A percentile compares a stretch with the other conserved stretches of the same genome.
These are phyloP conservation scores for Galerucella pusilla DNA, from an alignment of 2,888 invertebrate species.

Conservation along the genomic window DNA sequence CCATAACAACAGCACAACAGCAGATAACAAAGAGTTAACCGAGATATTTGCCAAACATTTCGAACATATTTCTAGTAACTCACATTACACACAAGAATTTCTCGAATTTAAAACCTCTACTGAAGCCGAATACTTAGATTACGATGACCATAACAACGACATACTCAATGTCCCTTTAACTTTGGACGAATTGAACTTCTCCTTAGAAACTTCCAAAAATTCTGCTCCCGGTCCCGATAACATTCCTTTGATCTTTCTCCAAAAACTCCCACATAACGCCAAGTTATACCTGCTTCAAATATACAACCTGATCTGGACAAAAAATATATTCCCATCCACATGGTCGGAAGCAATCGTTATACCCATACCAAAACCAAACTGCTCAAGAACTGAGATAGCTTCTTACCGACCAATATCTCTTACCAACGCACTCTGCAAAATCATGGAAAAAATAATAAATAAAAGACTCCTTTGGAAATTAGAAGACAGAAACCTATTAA, in stretches of 20 bases:
- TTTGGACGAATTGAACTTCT: not conserved
- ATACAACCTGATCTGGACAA: conserved; percentile 15
- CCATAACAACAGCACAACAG: not conserved
- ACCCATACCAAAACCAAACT: conserved; percentile 19
- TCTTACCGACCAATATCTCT: conserved; percentile 28
- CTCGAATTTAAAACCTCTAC: not conserved
- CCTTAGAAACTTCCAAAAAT: conserved; percentile 7
- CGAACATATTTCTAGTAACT: not conserved
- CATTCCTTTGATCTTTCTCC: conserved; percentile 20
- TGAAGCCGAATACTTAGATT: conserved; percentile 1
- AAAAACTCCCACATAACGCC: conserved; percentile 13
- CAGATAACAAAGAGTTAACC: not conserved
- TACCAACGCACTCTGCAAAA: conserved; percentile 12
- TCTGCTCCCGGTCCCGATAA: conserved; percentile 21
- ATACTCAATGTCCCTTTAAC: not conserved
- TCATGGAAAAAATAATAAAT: conserved; percentile 19
- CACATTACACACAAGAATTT: not conserved
- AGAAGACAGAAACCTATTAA: not conserved
- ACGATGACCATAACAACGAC: not conserved
- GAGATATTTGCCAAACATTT: not conserved
- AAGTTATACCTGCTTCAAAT: conserved; percentile 6
- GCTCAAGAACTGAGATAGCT: conserved; percentile 6
- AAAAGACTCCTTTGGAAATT: conserved; percentile 7
- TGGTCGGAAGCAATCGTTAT: conserved; percentile 16
- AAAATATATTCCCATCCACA: not conserved